phyloP scores from a whole-genome alignment of 1,140 invertebrate species.

The Galendromus occidentalis region DNA sequence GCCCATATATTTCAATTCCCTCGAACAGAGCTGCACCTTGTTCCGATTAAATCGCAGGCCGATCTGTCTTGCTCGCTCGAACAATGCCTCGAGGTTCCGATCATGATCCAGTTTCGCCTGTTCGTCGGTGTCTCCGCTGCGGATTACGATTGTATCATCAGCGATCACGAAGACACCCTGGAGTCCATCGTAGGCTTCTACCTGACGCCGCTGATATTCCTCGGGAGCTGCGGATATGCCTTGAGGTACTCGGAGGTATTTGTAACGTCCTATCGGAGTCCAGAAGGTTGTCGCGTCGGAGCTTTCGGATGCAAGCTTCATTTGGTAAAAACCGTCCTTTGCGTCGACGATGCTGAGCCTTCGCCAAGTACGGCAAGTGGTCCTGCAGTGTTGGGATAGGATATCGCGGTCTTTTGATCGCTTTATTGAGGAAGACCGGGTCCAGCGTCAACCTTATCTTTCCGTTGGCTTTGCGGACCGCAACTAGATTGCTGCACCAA shows the following conservation, averaged over 20 bases:
- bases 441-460: not conserved
- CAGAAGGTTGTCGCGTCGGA: slow-evolving; percentile 21
- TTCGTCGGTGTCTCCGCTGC: too few species aligned
- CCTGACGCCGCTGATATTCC: not conserved
- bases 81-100: too few species aligned
- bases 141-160: too few species aligned
- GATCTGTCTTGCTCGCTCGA: too few species aligned
- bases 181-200: not conserved
- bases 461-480: not conserved
- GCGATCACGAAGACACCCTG: too few species aligned
- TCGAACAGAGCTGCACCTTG: not conserved
- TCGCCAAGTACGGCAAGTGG: slow-evolving; percentile 17
- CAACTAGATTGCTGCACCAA: too few species aligned
- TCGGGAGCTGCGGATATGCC: slow-evolving; percentile 22
- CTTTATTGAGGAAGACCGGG: not conserved
- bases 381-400: not conserved
- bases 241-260: slow-evolving; percentile 24
- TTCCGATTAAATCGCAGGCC: slow-evolving; percentile 6
- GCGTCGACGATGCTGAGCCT: slow-evolving; percentile 30
- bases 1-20: not conserved
- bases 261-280: slow-evolving; percentile 25
- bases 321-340: slow-evolving; percentile 29
- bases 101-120: too few species aligned
- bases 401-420: not conserved
- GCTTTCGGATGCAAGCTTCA: slow-evolving; percentile 25